Evolutionary conservation across 2,113 vertebrate genomes (phyloP).

Genomic region (Burhinus bistriatus): DNA sequence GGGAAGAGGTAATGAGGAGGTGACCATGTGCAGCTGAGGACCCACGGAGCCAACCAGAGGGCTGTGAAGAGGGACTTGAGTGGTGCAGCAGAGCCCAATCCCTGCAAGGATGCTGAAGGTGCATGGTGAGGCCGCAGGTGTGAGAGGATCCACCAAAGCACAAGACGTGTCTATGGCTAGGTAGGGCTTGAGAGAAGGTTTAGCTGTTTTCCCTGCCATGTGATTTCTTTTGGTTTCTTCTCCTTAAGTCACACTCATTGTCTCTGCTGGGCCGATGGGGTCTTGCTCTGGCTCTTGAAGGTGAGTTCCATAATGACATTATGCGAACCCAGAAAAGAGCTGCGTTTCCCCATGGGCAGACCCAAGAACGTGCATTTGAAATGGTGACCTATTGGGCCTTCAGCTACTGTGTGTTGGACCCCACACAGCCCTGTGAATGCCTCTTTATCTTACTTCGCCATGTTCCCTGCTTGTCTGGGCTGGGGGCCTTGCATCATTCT

Average conservation of each 20-base stretch:
- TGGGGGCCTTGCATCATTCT: conserved; percentile 41
- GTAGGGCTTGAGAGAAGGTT: not conserved
- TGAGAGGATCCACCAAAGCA: rapidly evolving
- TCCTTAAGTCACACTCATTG: not conserved
- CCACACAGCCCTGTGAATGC: conserved; percentile 40
- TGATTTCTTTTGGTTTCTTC: not conserved
- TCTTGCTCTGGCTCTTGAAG: not conserved
- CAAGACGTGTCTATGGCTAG: rapidly evolving
- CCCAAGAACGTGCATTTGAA: not conserved
- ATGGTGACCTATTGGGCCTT: not conserved
- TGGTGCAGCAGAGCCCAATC: not conserved
- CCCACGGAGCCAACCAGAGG: not conserved
- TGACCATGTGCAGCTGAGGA: not conserved
- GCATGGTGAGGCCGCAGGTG: not conserved
- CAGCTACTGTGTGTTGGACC: not conserved
- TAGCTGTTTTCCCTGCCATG: not conserved
- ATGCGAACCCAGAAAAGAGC: not conserved
- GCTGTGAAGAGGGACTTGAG: not conserved
- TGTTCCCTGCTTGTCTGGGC: not conserved
- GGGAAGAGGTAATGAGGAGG: not conserved
- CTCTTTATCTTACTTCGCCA: conserved; percentile 8
- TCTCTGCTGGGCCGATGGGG: not conserved
- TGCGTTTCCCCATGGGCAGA: not conserved
- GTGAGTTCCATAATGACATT: not conserved
- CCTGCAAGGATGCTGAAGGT: not conserved